These are phyloP conservation scores for Equus quagga DNA, from an alignment of 2,113 vertebrate genomes.

Conservation along the genomic window DNA sequence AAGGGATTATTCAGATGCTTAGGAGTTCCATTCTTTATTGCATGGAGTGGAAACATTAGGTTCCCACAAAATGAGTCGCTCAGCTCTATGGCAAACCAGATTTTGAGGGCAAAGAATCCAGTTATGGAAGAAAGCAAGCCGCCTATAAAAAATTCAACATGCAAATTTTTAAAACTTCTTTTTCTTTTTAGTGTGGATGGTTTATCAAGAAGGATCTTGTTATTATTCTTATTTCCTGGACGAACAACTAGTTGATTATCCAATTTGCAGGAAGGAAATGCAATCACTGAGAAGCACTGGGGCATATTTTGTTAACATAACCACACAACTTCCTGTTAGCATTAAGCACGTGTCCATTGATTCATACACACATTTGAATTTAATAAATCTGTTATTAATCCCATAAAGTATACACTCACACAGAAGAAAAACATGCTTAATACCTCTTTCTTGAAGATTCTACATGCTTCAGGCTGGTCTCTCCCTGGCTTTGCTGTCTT, in stretches of 20 bases:
- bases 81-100: background rate
- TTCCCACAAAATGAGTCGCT: background rate
- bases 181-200: background rate
- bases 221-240: slow-evolving; percentile 27
- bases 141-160: background rate
- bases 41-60: background rate
- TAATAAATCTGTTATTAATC: slow-evolving; percentile 35
- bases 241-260: background rate
- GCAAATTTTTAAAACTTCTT: background rate
- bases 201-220: background rate
- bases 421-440: background rate
- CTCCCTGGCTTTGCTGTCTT: background rate
- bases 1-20: background rate
- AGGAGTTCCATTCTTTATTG: background rate
- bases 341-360: background rate
- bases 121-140: background rate
- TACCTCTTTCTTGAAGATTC: background rate
- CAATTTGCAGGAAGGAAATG: background rate
- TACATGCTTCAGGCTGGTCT: background rate
- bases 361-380: slow-evolving; percentile 30
- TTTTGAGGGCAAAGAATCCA: background rate
- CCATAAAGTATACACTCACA: background rate
- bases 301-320: background rate
- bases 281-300: background rate
- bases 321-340: background rate